phyloP scores from a whole-genome alignment of 2,113 vertebrate species.

The Plestiodon gilberti region DNA sequence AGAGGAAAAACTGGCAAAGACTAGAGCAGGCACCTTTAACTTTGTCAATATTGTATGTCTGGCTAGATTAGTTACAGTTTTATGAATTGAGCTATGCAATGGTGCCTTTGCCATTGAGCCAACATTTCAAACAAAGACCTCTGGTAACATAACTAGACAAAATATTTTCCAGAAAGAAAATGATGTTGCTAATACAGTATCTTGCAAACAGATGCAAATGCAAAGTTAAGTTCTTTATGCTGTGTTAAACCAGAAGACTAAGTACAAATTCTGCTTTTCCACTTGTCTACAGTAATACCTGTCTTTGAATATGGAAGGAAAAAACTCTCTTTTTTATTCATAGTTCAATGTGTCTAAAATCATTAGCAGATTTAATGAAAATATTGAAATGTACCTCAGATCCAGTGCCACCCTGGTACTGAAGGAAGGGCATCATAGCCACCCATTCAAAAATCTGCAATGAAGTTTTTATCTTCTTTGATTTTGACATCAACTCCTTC shows the following conservation, averaged over 20 bases:
- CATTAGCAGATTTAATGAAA: constrained; percentile 22
- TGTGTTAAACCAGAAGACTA: constrained; percentile 55
- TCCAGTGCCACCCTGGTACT: not conserved
- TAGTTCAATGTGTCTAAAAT: constrained; percentile 30
- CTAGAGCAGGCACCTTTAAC: constrained; percentile 50
- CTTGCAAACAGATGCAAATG: constrained; percentile 70
- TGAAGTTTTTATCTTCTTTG: not conserved
- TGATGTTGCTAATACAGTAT: constrained; percentile 46
- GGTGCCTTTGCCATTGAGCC: constrained; percentile 60
- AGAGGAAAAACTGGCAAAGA: constrained; percentile 52
- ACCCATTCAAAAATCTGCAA: not conserved
- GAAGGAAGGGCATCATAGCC: no score
- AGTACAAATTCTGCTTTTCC: constrained; percentile 45
- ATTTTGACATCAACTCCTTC: not conserved
- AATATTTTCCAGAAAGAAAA: constrained; percentile 67
- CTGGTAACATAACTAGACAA: constrained; percentile 67
- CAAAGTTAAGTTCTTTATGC: constrained; percentile 68
- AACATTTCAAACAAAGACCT: constrained; percentile 64
- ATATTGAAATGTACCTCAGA: not conserved
- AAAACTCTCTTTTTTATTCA: constrained; percentile 40
- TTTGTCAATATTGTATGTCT: constrained; percentile 61
- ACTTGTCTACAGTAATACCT: constrained; percentile 38
- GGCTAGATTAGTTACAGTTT: constrained; percentile 64
- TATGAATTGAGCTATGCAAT: constrained; percentile 54
- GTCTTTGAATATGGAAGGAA: constrained; percentile 36